Conservation (phyloP, 2,888 invertebrate species). For the Habroteleia sp. region DNA sequence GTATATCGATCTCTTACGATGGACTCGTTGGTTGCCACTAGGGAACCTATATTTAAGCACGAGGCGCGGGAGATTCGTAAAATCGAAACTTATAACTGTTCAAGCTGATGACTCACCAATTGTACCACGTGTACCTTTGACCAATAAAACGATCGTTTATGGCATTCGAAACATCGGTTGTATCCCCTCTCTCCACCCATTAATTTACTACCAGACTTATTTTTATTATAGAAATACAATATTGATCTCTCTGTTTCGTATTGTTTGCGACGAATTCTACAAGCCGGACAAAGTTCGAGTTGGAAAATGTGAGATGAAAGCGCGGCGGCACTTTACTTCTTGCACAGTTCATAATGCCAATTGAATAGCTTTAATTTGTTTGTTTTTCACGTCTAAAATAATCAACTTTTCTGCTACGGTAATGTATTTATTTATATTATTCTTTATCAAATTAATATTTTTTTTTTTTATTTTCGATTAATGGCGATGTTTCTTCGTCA, state of each 20-base stretch:
- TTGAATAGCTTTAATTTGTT: conserved; percentile 8
- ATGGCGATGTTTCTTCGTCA: too few relatives aligned
- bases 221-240: conserved; percentile 35
- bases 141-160: conserved; percentile 35
- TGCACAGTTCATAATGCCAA: not conserved
- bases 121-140: too few relatives aligned
- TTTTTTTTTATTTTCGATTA: too few relatives aligned
- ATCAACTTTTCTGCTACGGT: too few relatives aligned
- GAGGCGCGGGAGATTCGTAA: conserved; percentile 50
- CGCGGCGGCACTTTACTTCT: not conserved
- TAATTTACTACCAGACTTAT: conserved; percentile 15
- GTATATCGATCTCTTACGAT: conserved; percentile 10
- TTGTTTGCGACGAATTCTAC: conserved; percentile 18
- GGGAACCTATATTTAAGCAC: conserved; percentile 70
- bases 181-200: not conserved
- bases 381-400: too few relatives aligned
- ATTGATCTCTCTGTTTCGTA: conserved; percentile 33
- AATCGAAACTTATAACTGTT: conserved; percentile 41
- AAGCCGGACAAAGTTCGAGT: conserved; percentile 1
- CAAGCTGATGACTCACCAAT: not conserved
- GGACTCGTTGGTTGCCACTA: conserved; percentile 64
- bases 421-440: too few relatives aligned
- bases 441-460: too few relatives aligned
- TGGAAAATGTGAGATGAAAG: not conserved
- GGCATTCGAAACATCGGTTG: too few relatives aligned